Conservation (phyloP, 2,113 vertebrate species). For the Athene cunicularia region DNA sequence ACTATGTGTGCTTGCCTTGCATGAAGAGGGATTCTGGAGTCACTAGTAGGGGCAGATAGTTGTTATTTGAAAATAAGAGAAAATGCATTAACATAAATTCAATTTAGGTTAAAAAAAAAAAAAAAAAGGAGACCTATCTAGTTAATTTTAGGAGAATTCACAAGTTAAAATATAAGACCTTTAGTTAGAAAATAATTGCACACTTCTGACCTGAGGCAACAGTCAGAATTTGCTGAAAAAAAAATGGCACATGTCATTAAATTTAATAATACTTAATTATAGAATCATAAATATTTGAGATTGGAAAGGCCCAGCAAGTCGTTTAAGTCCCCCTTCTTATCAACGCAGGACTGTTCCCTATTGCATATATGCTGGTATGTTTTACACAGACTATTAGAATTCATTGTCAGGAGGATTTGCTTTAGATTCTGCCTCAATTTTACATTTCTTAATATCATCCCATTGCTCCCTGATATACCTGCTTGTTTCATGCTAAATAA, state of each 20-base stretch:
- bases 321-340: neutral
- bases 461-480: neutral
- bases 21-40: neutral
- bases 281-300: slow-evolving; percentile 68
- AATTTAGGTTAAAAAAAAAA: neutral
- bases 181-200: slow-evolving; percentile 52
- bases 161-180: slow-evolving; percentile 30
- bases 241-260: slow-evolving; percentile 16
- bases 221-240: neutral
- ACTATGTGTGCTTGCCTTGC: neutral
- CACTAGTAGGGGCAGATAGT: neutral
- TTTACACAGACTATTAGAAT: neutral
- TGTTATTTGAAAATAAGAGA: neutral
- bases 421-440: slow-evolving; percentile 46
- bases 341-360: neutral
- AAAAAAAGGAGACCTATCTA: neutral
- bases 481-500: slow-evolving; percentile 34
- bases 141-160: slow-evolving; percentile 28
- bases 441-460: slow-evolving; percentile 55
- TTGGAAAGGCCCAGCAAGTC: slow-evolving; percentile 42
- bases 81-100: slow-evolving; percentile 4
- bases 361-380: neutral
- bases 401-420: slow-evolving; percentile 42
- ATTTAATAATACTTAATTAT: slow-evolving; percentile 67
- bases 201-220: slow-evolving; percentile 32